Evolutionary conservation across 1,140 invertebrate species (phyloP), one percentile per base, ranked within the genome.

Genomic region (Formica selysi): DNA sequence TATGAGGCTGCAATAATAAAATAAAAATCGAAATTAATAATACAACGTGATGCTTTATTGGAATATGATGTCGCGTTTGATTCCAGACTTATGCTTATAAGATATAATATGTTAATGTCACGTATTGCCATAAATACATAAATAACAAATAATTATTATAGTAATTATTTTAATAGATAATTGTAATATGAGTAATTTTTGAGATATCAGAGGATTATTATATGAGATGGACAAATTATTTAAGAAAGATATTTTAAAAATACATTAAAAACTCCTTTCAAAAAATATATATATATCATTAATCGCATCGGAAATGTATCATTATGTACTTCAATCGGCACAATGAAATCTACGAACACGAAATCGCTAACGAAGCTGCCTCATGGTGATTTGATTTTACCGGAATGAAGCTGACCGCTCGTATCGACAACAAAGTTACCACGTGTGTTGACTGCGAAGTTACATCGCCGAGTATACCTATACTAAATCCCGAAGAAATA

Each of bases 401-500:
- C 13, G 16, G 48, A 59, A 80, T 70, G 19, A 70, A 59, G 32
- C 38, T 54, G 38, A 83, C 51, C 38, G 68, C 29, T 65, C 61
- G 44, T 71, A 74, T 83, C 79, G 68, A 54, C 68, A 74, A 83
- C 79, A 74, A 83, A 73, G 79, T 83, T 67, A 32, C 26, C 54
- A 36, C 36, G 36, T 74, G 54, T 81, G 38, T 61, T 83, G 79
- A 83, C 57, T 73, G 38, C 68, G 8, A 73, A 62, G 68, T 83
- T 83, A 80, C 78, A 80, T 16, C 16, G 68, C 8, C 54, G 38
- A 32, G 16, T 74, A 74, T 41, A 81, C 54, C 79, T 81, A 73
- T 44, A 74, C 79, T 83, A 83, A 83, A 83, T 74, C 57, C 36
- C 70, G 48, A 51, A 83, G 54, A 83, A 57, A 83, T 74, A 83